Percentiles rank a stretch among this genome's conserved stretches.
Evolutionary conservation across 2,113 vertebrate genomes (phyloP).

Genomic region (Oreochromis spilurus): DNA sequence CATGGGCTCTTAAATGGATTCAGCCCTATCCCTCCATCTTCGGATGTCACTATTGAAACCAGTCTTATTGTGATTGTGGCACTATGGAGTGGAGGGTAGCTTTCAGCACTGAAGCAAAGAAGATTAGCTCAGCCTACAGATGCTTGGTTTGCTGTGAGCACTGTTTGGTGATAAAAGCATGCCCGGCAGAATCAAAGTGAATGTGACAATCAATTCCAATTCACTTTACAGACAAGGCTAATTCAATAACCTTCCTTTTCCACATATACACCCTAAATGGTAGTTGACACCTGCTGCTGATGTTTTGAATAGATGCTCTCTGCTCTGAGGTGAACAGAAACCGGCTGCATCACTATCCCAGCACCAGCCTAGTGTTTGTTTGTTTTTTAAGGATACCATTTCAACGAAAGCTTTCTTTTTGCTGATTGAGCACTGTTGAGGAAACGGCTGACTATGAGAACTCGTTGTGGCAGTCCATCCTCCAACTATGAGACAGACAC

Average conservation of each 20-base stretch:
- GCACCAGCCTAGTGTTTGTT: background rate
- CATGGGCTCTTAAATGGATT: background rate
- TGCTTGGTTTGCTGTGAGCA: background rate
- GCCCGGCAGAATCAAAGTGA: conserved; percentile 7
- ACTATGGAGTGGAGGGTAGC: background rate
- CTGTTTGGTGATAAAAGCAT: conserved; percentile 20
- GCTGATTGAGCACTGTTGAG: background rate
- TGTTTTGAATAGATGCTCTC: background rate
- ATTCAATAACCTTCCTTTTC: conserved; percentile 30
- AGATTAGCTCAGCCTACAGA: conserved; percentile 28
- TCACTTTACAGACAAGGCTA: conserved; percentile 31
- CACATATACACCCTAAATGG: background rate
- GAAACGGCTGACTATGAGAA: background rate
- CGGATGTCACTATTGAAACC: background rate
- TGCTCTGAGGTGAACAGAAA: background rate
- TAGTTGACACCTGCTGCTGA: background rate
- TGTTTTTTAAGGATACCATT: background rate
- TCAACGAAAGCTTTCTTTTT: background rate
- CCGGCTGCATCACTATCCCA: background rate
- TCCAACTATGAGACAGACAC: conserved; percentile 21
- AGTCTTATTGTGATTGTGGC: background rate
- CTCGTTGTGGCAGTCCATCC: conserved; percentile 5
- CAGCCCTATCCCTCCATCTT: background rate
- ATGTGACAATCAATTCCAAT: conserved; percentile 37
- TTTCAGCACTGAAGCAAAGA: conserved; percentile 21